Conservation (phyloP, 2,113 vertebrate species). For the Antidorcas marsupialis region DNA sequence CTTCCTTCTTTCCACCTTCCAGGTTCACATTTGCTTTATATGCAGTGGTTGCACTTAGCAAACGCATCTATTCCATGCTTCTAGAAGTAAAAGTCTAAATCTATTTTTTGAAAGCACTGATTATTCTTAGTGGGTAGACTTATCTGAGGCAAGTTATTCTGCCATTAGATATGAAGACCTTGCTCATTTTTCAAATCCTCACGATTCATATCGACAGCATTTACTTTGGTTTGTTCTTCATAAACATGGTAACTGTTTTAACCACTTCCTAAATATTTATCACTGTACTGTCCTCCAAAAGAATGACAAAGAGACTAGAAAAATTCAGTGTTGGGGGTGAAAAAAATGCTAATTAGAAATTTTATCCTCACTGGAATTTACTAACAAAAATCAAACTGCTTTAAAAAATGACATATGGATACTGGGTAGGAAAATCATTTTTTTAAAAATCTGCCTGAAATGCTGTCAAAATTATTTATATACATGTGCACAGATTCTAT, state of each 20-base stretch:
- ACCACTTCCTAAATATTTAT: not conserved
- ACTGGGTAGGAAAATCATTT: not conserved
- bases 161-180: not conserved
- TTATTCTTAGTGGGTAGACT: not conserved
- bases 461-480: constrained; percentile 39
- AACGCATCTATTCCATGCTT: not conserved
- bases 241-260: not conserved
- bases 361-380: not conserved
- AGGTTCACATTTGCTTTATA: not conserved
- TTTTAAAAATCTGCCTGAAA: not conserved
- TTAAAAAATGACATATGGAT: constrained; percentile 31
- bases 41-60: not conserved
- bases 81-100: not conserved
- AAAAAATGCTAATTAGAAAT: not conserved
- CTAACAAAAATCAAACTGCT: constrained; percentile 11
- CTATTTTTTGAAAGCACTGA: not conserved
- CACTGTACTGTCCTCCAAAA: not conserved
- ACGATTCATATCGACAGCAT: not conserved
- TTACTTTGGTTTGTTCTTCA: not conserved
- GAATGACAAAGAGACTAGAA: not conserved
- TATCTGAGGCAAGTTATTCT: not conserved
- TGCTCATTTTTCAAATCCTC: not conserved
- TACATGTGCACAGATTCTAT: not conserved
- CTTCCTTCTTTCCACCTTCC: not conserved
- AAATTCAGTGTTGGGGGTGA: not conserved